Percentiles rank a stretch among this genome's conserved stretches.
These are phyloP conservation scores for Theonella swinhoei DNA, from an alignment of 37 sponge, comb jelly and placozoan genomes.

Conservation along the genomic window DNA sequence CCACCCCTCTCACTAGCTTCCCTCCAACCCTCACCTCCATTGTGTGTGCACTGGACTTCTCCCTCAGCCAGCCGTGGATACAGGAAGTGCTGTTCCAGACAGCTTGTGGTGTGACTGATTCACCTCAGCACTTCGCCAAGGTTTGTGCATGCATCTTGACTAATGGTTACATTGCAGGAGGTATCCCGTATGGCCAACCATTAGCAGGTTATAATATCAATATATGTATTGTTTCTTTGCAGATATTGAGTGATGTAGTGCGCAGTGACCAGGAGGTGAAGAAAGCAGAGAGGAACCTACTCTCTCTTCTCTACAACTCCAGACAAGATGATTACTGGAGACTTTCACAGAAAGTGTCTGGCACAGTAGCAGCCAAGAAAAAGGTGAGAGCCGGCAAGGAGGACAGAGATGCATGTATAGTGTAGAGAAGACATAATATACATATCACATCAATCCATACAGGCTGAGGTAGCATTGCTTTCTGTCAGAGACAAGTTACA, in stretches of 20 bases:
- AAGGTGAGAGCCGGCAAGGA: no score
- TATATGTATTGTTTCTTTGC: neutral
- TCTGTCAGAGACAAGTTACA: neutral
- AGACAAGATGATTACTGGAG: neutral
- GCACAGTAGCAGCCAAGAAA: neutral
- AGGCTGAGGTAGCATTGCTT: neutral
- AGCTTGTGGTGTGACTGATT: neutral
- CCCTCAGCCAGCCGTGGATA: constrained; percentile 15
- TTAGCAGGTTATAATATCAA: neutral
- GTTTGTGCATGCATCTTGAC: neutral
- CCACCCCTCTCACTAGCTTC: constrained; percentile 15
- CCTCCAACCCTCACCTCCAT: constrained; percentile 15
- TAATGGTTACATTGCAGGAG: neutral
- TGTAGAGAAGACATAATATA: no score
- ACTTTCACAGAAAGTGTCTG: neutral
- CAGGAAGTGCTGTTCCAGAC: constrained; percentile 27
- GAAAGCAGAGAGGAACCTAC: neutral
- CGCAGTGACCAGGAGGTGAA: neutral
- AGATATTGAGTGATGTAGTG: neutral
- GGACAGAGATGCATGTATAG: no score
- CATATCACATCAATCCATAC: neutral
- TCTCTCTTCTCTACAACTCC: neutral
- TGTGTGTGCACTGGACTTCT: constrained; percentile 30
- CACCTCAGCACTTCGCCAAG: neutral
- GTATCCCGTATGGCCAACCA: neutral